Percentiles rank a stretch among this genome's conserved stretches.
These are phyloP conservation scores for Eugnorisma glareosa DNA, from an alignment of 2,888 invertebrate genomes.

Conservation along the genomic window DNA sequence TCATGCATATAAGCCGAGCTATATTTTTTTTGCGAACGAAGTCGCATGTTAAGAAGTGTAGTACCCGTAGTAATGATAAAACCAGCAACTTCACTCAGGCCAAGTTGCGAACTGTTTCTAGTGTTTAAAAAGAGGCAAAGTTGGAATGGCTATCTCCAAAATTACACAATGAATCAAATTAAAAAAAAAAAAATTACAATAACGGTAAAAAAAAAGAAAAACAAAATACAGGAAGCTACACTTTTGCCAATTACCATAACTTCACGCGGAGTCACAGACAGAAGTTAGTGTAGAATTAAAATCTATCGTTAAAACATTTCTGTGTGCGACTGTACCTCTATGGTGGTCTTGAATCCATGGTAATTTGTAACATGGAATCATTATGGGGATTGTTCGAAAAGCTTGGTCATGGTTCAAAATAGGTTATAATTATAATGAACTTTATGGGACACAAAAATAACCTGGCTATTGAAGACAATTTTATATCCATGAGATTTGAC, in stretches of 20 bases:
- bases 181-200: too few relatives aligned
- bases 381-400: slow-evolving; percentile 48
- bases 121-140: background rate
- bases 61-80: too few relatives aligned
- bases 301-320: slow-evolving; percentile 47
- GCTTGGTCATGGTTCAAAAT: slow-evolving; percentile 70
- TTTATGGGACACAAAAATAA: background rate
- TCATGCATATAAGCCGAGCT: too few relatives aligned
- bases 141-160: background rate
- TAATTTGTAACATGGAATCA: slow-evolving; percentile 74
- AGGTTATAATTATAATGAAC: slow-evolving; percentile 23
- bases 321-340: slow-evolving; percentile 61
- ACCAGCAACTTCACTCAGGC: background rate
- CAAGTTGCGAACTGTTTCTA: background rate
- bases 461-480: background rate
- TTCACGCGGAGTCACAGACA: background rate
- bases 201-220: too few relatives aligned
- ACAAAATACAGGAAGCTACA: background rate
- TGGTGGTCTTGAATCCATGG: slow-evolving; percentile 74
- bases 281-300: background rate
- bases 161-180: too few relatives aligned
- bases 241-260: background rate
- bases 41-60: too few relatives aligned
- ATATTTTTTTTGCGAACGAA: too few relatives aligned
- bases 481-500: background rate